Percentiles rank a stretch among this genome's conserved stretches.
phyloP scores from a whole-genome alignment of 2,888 invertebrate genomes.

The Trissolcus brochymenae region DNA sequence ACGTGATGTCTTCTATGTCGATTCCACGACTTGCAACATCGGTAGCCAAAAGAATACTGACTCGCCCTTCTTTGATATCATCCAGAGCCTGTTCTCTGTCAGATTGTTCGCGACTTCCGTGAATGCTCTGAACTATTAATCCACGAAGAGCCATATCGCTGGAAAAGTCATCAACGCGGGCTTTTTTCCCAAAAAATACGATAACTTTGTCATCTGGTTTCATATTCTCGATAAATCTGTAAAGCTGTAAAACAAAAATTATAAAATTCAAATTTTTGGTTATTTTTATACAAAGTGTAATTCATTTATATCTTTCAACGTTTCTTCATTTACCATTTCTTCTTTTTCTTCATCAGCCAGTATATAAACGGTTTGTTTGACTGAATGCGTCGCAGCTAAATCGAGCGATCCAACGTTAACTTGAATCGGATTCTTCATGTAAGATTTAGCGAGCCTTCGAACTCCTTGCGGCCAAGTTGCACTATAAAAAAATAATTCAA shows the following conservation, averaged over 20 bases:
- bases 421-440: slow-evolving; percentile 93
- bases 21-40: slow-evolving; percentile 97
- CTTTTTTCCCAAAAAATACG: slow-evolving; percentile 93
- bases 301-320: no score
- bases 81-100: slow-evolving; percentile 89
- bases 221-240: slow-evolving; percentile 85
- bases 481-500: slow-evolving; percentile 71
- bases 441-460: slow-evolving; percentile 88
- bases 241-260: slow-evolving; percentile 76
- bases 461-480: slow-evolving; percentile 97
- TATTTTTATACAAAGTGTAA: not conserved
- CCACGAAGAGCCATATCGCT: slow-evolving; percentile 86
- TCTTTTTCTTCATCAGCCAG: slow-evolving; percentile 85
- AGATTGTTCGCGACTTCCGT: slow-evolving; percentile 90
- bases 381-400: slow-evolving; percentile 92
- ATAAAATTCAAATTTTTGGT: not conserved
- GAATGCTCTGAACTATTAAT: slow-evolving; percentile 87
- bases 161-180: slow-evolving; percentile 88
- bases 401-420: slow-evolving; percentile 93
- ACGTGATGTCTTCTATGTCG: slow-evolving; percentile 92
- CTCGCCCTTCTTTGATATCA: slow-evolving; percentile 87
- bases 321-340: slow-evolving; percentile 76
- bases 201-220: slow-evolving; percentile 88
- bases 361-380: slow-evolving; percentile 87
- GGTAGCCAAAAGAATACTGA: slow-evolving; percentile 92